Conservation (phyloP, 1,140 invertebrate species). For the Cyrtorhinus lividipennis region DNA sequence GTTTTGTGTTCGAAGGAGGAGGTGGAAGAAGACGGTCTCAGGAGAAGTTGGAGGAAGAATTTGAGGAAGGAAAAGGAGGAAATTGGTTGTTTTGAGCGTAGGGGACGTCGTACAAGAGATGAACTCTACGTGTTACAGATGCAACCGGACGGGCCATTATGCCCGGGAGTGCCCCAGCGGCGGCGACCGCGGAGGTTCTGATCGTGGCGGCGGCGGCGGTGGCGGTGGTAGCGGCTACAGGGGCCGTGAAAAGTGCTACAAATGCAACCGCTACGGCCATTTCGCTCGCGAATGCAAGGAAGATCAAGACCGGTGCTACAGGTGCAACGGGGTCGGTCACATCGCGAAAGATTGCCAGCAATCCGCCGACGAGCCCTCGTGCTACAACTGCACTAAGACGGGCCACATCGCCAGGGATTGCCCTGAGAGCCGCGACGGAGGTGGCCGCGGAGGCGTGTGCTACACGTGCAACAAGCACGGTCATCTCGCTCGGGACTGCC, state of each 20-base stretch:
- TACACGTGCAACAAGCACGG: slow-evolving; percentile 81
- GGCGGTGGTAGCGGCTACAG: slow-evolving; percentile 36
- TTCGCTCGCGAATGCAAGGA: slow-evolving; percentile 85
- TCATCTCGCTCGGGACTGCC: slow-evolving; percentile 79
- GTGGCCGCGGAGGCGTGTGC: slow-evolving; percentile 45
- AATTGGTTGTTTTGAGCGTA: background rate
- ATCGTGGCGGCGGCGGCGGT: slow-evolving; percentile 34
- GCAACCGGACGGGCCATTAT: slow-evolving; percentile 72
- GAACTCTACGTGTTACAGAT: slow-evolving; percentile 79
- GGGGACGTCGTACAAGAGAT: slow-evolving; percentile 30
- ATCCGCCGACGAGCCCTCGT: slow-evolving; percentile 61
- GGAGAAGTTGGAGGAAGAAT: background rate
- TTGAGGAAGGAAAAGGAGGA: background rate
- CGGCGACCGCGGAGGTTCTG: slow-evolving; percentile 32
- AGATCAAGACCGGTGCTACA: slow-evolving; percentile 65
- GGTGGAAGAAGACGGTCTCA: slow-evolving; percentile 8
- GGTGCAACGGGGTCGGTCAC: slow-evolving; percentile 68
- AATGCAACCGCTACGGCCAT: slow-evolving; percentile 85
- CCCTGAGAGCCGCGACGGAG: slow-evolving; percentile 48
- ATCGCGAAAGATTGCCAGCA: slow-evolving; percentile 80
- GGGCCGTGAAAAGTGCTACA: slow-evolving; percentile 75
- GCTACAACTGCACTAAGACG: slow-evolving; percentile 77
- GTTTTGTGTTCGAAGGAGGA: slow-evolving; percentile 6
- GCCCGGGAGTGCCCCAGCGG: slow-evolving; percentile 64
- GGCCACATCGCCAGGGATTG: slow-evolving; percentile 83